Evolutionary conservation across 2,888 invertebrate species (phyloP), one percentile per base, ranked within the genome.

Genomic region (Leucophenga montana): DNA sequence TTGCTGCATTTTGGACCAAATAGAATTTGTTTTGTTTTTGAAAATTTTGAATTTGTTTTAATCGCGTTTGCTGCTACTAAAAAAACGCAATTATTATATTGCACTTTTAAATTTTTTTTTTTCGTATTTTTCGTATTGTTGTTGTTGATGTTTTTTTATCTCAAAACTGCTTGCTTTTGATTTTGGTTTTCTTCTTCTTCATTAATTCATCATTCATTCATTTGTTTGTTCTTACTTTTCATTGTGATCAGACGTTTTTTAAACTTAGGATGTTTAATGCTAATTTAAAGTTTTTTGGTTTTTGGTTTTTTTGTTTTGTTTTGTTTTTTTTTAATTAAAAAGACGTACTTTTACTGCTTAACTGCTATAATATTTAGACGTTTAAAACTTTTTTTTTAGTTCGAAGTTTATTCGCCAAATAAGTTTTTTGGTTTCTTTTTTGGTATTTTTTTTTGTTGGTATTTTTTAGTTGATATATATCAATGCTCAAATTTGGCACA

Each of bases 211-310:
- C 53, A 66, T 59, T 27, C 31, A 9, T 57, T 27, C 3, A n/a
- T 71, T 72, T 71, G 16, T 67, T 71, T 66, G 67, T 70, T 50
- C 33, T 82, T 27, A 27, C 27, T 27, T 27, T 27, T 27, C 27
- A 27, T 27, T 88, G 88, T 88, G 88, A 88, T 88, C 88, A 88
- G 88, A 88, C 83, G 78, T 87, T 85, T 86, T 82, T 69, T 70
- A 75, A 88, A 88, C 80, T 77, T 72, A 88, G 86, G 87, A 88
- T 87, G 87, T 76, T 83, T 84, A 86, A 87, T 14, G 48, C 1
- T 50, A 57, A 68, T 31, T 33, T 16, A 48, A 33, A 18, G 53
- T 20, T 48, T 53, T 44, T 44, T 65, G 16, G 20, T 64, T 18
- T 22, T 22, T 6, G 22, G 13, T 18, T 56, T 16, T 18, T 46